Base-by-base conservation (phyloP, 2,797 vertebrate species). In the Pygocentrus nattereri region DNA sequence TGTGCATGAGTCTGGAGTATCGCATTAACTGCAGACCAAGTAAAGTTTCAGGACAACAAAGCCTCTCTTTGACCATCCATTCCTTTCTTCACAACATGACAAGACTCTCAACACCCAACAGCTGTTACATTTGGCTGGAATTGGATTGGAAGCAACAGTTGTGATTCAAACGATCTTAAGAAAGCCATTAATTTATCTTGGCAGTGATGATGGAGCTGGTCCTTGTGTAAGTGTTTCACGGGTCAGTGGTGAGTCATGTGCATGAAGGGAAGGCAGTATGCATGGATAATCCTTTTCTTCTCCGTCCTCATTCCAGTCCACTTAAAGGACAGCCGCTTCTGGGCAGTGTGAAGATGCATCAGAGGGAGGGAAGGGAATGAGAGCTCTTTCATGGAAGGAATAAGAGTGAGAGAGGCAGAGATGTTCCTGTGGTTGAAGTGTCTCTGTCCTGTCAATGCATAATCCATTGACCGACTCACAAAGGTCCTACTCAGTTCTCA, bases 271-370 rank as follows among this genome's bases (percentile, higher is more conserved):
- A 3, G 44, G 58, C 54, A 54, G n/a, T 41, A 69, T 71, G 73
- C 80, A 81, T 76, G 79, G 64, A 68, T 76, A 81, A 81, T 76
- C 74, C 67, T 71, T 76, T 76, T 81, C 49, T 81, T 61, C 65
- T 54, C 65, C 41, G 25, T 70, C 80, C 71, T 71, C 67, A 81
- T 71, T 81, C 65, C 13, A 49, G 56, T n/a, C 16, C 38, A 27
- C 15, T 49, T 64, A 80, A 73, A 68, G 41, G 71, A 74, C 27
- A 44, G 44, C 16, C 2, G 54, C 27, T 69, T 64, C n/a, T 47
- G 58, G 72, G 54, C 27, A 19, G 31, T 30, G n/a, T 81, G 65
- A 68, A 19, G 73, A 25, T 47, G 49, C 73, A 80, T 65, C 21
- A n/a, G 44, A 76, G 73, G 74, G 65, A 13, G 27, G 30, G 67